Evolutionary conservation across 2,888 invertebrate genomes (phyloP).

Genomic region (Blomia tropicalis): DNA sequence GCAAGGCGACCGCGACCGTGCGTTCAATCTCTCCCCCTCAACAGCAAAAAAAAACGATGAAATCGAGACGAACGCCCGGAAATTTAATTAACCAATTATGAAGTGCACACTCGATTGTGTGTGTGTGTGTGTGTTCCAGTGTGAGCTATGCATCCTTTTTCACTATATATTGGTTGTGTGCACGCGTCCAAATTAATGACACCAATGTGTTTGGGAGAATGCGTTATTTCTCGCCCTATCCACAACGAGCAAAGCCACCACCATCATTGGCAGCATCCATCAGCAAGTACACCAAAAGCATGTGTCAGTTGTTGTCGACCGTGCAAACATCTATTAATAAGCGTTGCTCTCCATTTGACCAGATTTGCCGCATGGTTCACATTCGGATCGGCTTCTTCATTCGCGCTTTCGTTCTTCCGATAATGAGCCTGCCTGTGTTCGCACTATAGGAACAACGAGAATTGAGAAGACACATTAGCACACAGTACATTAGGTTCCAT

Average conservation of each 20-base stretch:
- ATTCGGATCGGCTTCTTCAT: neutral
- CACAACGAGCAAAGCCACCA: too few species aligned
- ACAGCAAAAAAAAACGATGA: neutral
- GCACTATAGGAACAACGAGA: neutral
- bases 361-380: neutral
- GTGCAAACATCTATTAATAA: conserved; percentile 14
- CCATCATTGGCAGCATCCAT: conserved; percentile 4
- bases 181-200: conserved; percentile 13
- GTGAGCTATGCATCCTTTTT: neutral
- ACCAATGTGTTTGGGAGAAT: neutral
- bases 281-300: neutral
- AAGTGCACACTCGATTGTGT: neutral
- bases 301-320: neutral
- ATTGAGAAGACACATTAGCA: neutral
- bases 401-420: neutral
- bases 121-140: neutral
- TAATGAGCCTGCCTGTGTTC: neutral
- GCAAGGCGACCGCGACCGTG: too few species aligned
- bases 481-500: neutral
- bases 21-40: neutral
- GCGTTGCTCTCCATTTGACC: conserved; percentile 9
- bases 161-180: too few species aligned
- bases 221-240: neutral
- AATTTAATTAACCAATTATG: conserved; percentile 19
- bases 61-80: conserved; percentile 5